Evolutionary conservation across 2,888 invertebrate genomes (phyloP).

Genomic region (Agrotis segetum): DNA sequence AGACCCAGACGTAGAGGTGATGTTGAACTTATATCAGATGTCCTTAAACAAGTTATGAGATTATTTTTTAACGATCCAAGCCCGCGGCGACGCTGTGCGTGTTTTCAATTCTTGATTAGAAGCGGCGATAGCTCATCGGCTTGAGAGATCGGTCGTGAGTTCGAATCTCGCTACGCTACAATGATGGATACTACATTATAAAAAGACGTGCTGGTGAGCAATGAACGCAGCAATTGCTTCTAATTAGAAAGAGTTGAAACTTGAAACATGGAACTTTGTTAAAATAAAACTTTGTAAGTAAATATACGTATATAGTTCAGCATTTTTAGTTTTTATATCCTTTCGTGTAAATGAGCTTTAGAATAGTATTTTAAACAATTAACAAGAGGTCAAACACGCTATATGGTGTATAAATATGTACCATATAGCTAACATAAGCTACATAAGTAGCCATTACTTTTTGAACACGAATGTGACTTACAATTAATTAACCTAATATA

Average conservation of each 20-base stretch:
- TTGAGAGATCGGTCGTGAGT: slow-evolving; percentile 1
- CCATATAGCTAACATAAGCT: background rate
- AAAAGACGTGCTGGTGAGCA: no score
- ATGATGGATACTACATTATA: background rate
- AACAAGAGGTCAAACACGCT: slow-evolving; percentile 14
- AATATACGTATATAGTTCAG: background rate
- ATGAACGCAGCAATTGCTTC: background rate
- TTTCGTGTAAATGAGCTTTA: slow-evolving; percentile 18
- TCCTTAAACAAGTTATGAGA: slow-evolving; percentile 11
- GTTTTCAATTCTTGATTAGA: slow-evolving; percentile 13
- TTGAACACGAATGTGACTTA: background rate
- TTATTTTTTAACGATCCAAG: background rate
- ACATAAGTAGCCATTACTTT: background rate
- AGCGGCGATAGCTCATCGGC: slow-evolving; percentile 2
- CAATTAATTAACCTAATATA: slow-evolving; percentile 3
- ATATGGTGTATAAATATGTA: background rate
- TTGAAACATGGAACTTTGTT: background rate
- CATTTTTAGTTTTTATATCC: background rate
- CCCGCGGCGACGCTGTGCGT: background rate
- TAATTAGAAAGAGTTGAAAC: background rate
- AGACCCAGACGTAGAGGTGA: background rate
- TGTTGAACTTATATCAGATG: slow-evolving; percentile 15
- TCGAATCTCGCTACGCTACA: background rate
- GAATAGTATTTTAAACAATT: background rate
- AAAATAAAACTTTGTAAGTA: no score